Base-by-base conservation (phyloP, 2,797 vertebrate species). In the Decapterus maruadsi region DNA sequence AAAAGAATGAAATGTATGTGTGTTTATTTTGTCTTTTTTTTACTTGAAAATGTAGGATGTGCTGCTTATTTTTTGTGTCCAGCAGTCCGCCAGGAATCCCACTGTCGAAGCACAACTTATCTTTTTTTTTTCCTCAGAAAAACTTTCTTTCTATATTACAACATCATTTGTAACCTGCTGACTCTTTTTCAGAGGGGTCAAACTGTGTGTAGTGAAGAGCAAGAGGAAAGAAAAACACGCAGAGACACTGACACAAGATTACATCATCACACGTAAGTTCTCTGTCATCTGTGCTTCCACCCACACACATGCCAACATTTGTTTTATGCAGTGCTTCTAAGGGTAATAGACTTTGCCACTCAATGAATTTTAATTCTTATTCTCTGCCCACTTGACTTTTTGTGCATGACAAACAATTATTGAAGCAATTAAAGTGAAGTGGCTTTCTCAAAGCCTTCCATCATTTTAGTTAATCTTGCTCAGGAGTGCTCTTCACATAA, bases 241-340 rank as follows among this genome's bases (percentile, higher is more conserved):
- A 0, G 97, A 98, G 92, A 96, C 96, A 10, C 94, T 99, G 29
- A 98, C 97, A 0, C 97, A 99, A 87, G 98, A 99, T 93, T 99
- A 99, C 89, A 98, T 99, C 93, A 99, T 99, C 91, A 99, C 98
- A 22, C 98, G 97, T 99, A 94, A 97, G 98, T 95, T 88, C 68
- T 20, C 63, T 31, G 3, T 3, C 8, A 19, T 55, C 26, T 40
- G 48, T 20, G 19, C 22, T 45, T 6, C 4, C 19, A 1, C n/a
- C 60, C 20, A 58, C 38, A 68, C 48, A 11, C n/a, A 6, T 59
- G 6, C 7, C 0, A 4, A 2, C n/a, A 5, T 12, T 50, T 8
- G 22, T 29, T 58, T 29, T 22, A 54, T 48, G 31, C 9, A 14
- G 12, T 16, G 8, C 19, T 55, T 56, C 14, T 4, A 10, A n/a